These are phyloP conservation scores for Criorhina ranunculi DNA, from an alignment of 2,888 invertebrate species.

Conservation along the genomic window DNA sequence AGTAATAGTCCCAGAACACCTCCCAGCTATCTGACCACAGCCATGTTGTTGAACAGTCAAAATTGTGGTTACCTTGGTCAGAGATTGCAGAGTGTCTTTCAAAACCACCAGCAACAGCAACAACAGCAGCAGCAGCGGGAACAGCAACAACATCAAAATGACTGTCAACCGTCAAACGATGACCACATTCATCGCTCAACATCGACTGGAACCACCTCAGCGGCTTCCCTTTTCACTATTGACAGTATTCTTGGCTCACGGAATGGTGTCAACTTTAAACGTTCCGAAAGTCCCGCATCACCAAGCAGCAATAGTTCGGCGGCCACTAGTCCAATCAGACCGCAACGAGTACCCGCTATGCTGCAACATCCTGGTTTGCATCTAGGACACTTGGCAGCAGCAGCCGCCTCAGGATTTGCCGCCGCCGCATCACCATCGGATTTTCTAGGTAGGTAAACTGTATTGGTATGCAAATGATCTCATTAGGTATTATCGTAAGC, in stretches of 20 bases:
- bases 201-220: slow-evolving; percentile 84
- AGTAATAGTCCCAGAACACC: slow-evolving; percentile 78
- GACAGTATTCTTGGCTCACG: slow-evolving; percentile 93
- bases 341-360: slow-evolving; percentile 84
- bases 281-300: slow-evolving; percentile 83
- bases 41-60: slow-evolving; percentile 84
- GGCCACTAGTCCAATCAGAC: slow-evolving; percentile 85
- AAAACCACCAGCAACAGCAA: slow-evolving; percentile 80
- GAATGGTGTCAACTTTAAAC: slow-evolving; percentile 79
- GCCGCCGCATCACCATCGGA: slow-evolving; percentile 89
- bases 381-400: slow-evolving; percentile 87
- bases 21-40: slow-evolving; percentile 83
- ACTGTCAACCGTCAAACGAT: slow-evolving; percentile 70
- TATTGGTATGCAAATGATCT: slow-evolving; percentile 54
- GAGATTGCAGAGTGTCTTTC: slow-evolving; percentile 83
- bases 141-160: slow-evolving; percentile 81
- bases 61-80: slow-evolving; percentile 84
- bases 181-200: slow-evolving; percentile 73
- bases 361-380: slow-evolving; percentile 86
- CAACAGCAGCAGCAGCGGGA: slow-evolving; percentile 80
- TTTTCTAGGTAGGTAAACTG: slow-evolving; percentile 89
- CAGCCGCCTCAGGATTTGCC: slow-evolving; percentile 87
- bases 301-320: slow-evolving; percentile 86
- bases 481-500: slow-evolving; percentile 75
- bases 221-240: slow-evolving; percentile 91